phyloP scores from a whole-genome alignment of 30 jellyfish, hydroid and myxozoan genomes.

The Morbakka virulenta region DNA sequence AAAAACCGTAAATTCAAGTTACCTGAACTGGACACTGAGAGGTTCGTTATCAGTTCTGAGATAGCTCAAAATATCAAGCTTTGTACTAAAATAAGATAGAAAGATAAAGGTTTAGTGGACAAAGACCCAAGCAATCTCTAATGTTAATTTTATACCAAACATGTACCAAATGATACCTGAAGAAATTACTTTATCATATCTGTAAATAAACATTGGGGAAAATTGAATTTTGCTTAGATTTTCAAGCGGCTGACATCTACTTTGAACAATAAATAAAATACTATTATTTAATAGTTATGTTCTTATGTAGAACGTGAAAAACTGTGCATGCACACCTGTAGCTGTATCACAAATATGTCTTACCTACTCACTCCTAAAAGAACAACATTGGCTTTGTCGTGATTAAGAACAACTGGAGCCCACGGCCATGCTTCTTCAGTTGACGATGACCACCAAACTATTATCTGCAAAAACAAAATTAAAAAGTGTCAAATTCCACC shows the following conservation, averaged over 20 bases:
- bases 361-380: conserved; percentile 54
- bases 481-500: neutral
- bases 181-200: too few relatives aligned
- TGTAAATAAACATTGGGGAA: too few relatives aligned
- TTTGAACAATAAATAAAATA: too few relatives aligned
- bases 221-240: too few relatives aligned
- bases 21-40: conserved; percentile 60
- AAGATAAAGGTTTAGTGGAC: neutral
- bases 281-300: too few relatives aligned
- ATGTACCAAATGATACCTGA: too few relatives aligned
- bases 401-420: conserved; percentile 66
- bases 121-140: neutral
- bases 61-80: conserved; percentile 45
- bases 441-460: conserved; percentile 85
- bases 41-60: conserved; percentile 61
- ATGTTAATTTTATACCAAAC: neutral
- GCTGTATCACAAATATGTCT: too few relatives aligned
- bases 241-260: too few relatives aligned
- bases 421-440: conserved; percentile 89
- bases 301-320: too few relatives aligned
- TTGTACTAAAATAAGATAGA: conserved; percentile 44
- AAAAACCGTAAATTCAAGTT: too few relatives aligned
- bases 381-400: conserved; percentile 61
- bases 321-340: too few relatives aligned
- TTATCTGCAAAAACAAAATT: conserved; percentile 27